Evolutionary conservation across 1,140 invertebrate species (phyloP).

Genomic region (Aphelinus certus): DNA sequence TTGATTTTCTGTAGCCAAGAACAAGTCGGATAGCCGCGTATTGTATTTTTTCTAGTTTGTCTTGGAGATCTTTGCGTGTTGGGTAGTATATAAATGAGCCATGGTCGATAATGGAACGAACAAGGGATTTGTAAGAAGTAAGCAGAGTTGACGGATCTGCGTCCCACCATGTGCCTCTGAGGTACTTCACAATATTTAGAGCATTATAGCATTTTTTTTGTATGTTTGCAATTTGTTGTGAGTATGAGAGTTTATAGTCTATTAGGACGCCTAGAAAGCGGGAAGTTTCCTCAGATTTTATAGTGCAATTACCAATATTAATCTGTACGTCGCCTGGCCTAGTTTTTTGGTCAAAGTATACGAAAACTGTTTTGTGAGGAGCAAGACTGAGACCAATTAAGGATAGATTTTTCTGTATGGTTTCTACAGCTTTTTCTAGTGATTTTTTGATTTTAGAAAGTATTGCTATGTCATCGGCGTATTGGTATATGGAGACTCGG

Average conservation of each 20-base stretch:
- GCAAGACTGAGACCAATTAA: background rate
- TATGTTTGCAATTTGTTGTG: background rate
- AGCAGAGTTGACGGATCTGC: background rate
- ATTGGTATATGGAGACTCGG: background rate
- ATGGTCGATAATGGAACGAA: conserved; percentile 6
- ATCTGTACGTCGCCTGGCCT: background rate
- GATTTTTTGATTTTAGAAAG: background rate
- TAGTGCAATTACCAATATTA: background rate
- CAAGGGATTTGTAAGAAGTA: background rate
- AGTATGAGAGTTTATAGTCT: background rate
- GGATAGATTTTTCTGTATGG: background rate
- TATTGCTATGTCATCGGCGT: background rate
- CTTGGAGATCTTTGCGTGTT: background rate
- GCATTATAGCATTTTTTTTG: background rate
- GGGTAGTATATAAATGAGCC: background rate
- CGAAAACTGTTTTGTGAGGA: background rate
- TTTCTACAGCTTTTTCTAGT: background rate
- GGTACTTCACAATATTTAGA: conserved; percentile 7
- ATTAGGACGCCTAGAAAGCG: background rate
- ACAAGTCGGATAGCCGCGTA: background rate
- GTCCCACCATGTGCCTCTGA: conserved; percentile 17
- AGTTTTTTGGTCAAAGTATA: background rate
- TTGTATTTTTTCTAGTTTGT: conserved; percentile 19
- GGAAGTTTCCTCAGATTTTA: background rate
- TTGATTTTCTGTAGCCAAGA: conserved; percentile 7